These are phyloP conservation scores for Thereva nobilitata DNA, from an alignment of 2,888 invertebrate species.

Conservation along the genomic window DNA sequence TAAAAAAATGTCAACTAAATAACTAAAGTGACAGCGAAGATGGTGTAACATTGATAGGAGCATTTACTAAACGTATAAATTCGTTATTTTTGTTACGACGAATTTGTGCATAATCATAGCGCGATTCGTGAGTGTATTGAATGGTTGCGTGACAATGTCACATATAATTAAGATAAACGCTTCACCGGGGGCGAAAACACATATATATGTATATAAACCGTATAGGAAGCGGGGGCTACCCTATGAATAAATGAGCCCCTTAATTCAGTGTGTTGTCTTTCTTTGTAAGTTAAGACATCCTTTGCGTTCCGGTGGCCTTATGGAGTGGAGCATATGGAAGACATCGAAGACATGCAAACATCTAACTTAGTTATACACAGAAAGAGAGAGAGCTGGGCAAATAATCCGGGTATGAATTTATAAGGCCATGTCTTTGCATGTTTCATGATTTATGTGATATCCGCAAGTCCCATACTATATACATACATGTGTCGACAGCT, in stretches of 20 bases:
- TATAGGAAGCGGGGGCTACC: background rate
- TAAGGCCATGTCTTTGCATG: constrained; percentile 29
- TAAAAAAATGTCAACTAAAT: too few species aligned
- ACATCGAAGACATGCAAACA: constrained; percentile 29
- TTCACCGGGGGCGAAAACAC: constrained; percentile 8
- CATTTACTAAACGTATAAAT: too few species aligned
- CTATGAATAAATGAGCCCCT: constrained; percentile 31
- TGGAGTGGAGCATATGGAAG: constrained; percentile 1
- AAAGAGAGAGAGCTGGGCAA: constrained; percentile 8
- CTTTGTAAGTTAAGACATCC: constrained; percentile 26
- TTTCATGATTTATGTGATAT: constrained; percentile 35
- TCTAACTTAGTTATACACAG: constrained; percentile 29
- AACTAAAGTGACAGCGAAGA: too few species aligned
- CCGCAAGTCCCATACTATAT: constrained; percentile 17
- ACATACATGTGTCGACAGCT: constrained; percentile 7
- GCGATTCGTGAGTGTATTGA: constrained; percentile 25
- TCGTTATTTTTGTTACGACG: background rate
- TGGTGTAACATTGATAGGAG: too few species aligned
- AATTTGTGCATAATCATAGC: constrained; percentile 19
- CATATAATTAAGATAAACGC: constrained; percentile 28
- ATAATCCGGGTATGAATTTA: constrained; percentile 34
- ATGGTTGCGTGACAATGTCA: constrained; percentile 26
- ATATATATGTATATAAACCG: constrained; percentile 7
- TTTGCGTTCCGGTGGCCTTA: background rate
- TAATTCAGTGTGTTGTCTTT: constrained; percentile 26